A percentile compares a stretch with the other conserved stretches of the same genome.
phyloP scores from a whole-genome alignment of 1,140 invertebrate genomes.

The Melanaphis sacchari region DNA sequence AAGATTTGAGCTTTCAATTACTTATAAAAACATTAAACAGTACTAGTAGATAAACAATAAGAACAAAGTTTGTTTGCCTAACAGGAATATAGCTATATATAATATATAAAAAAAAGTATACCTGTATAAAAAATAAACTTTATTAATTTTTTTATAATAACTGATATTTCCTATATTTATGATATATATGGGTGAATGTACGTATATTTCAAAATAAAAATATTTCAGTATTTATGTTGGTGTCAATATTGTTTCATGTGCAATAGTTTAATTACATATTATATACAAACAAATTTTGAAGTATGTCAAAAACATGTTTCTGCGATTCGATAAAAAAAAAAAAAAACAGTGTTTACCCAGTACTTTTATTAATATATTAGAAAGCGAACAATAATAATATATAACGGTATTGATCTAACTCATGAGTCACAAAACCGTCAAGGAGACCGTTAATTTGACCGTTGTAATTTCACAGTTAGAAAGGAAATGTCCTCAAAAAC shows the following conservation, averaged over 20 bases:
- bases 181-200: background rate
- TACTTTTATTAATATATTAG: background rate
- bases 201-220: background rate
- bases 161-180: background rate
- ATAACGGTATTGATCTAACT: background rate
- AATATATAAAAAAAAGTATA: background rate
- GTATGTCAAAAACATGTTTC: background rate
- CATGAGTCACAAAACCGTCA: background rate
- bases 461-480: background rate
- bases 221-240: background rate
- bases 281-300: background rate
- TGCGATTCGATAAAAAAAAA: background rate
- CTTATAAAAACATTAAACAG: background rate
- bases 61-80: background rate
- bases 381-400: background rate
- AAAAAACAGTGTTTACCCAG: background rate
- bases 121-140: background rate
- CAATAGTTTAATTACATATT: background rate
- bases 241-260: background rate
- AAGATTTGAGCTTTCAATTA: background rate
- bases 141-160: background rate
- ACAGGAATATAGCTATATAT: background rate
- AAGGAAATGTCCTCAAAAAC: background rate
- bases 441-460: background rate
- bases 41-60: background rate